Conservation (phyloP, 2,888 invertebrate species). For the Tinea semifulvella region DNA sequence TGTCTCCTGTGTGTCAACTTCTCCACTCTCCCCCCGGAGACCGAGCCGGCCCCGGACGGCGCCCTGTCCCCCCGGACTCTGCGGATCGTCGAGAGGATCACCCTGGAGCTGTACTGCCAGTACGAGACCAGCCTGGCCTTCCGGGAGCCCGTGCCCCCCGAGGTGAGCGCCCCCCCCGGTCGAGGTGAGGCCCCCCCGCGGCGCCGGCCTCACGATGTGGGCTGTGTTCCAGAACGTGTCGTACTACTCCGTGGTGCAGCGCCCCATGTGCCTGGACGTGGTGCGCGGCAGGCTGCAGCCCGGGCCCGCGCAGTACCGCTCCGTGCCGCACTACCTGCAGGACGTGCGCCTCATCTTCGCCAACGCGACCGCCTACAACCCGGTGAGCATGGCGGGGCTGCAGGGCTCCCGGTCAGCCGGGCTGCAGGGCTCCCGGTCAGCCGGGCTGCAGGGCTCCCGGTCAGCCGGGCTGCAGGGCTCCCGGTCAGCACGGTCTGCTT, state of each 20-base stretch:
- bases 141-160: conserved; percentile 82
- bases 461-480: too few species aligned
- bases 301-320: conserved; percentile 75
- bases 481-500: conserved; percentile 18
- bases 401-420: too few species aligned
- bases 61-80: conserved; percentile 65
- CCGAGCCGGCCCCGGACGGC: conserved; percentile 40
- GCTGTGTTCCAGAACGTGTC: neutral
- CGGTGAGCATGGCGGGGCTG: conserved; percentile 78
- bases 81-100: conserved; percentile 82
- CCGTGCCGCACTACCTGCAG: conserved; percentile 77
- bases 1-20: conserved; percentile 90
- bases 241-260: conserved; percentile 22
- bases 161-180: conserved; percentile 64
- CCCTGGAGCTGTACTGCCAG: conserved; percentile 91
- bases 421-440: too few species aligned
- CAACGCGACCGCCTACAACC: conserved; percentile 86
- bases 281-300: conserved; percentile 84
- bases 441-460: too few species aligned
- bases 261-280: conserved; percentile 86
- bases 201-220: neutral
- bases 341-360: conserved; percentile 88
- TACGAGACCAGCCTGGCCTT: conserved; percentile 89
- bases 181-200: neutral
- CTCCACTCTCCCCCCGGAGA: conserved; percentile 66